These are phyloP conservation scores for Forpus xanthops DNA, from an alignment of 2,797 vertebrate genomes.

Conservation along the genomic window DNA sequence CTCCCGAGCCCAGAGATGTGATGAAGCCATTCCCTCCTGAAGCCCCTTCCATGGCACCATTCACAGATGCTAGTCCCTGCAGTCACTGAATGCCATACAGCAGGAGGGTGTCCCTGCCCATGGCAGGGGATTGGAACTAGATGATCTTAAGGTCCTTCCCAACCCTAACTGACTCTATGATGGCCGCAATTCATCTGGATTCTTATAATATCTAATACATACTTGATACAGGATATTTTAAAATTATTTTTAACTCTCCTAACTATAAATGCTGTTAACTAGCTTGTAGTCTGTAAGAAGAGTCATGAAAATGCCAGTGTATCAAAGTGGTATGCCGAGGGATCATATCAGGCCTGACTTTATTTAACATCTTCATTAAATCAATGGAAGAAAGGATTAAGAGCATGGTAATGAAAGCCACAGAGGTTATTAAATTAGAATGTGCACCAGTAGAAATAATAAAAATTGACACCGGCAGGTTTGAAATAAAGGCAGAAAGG, in stretches of 20 bases:
- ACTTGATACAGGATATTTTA: background rate
- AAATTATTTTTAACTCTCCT: constrained; percentile 33
- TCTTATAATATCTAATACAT: background rate
- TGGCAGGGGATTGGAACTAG: no score
- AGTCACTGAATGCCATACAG: background rate
- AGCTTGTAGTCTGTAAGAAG: constrained; percentile 4
- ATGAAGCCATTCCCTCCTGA: background rate
- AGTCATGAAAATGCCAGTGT: constrained; percentile 43
- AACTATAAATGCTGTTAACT: constrained; percentile 36
- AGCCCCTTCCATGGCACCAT: background rate
- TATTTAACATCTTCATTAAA: constrained; percentile 71
- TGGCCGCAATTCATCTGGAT: background rate
- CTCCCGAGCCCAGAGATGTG: background rate
- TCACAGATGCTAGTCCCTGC: background rate
- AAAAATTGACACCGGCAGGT: constrained; percentile 31
- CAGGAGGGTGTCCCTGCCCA: background rate
- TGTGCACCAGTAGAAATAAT: constrained; percentile 28
- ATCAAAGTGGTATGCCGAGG: constrained; percentile 29
- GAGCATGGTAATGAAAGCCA: constrained; percentile 65
- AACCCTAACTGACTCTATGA: background rate
- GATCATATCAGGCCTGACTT: constrained; percentile 57
- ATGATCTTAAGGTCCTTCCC: no score
- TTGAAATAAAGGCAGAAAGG: constrained; percentile 39
- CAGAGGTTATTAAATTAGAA: constrained; percentile 48
- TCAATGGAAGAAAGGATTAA: constrained; percentile 62